Base-by-base conservation (phyloP, 2,797 vertebrate species). In the Eleutherodactylus coqui region DNA sequence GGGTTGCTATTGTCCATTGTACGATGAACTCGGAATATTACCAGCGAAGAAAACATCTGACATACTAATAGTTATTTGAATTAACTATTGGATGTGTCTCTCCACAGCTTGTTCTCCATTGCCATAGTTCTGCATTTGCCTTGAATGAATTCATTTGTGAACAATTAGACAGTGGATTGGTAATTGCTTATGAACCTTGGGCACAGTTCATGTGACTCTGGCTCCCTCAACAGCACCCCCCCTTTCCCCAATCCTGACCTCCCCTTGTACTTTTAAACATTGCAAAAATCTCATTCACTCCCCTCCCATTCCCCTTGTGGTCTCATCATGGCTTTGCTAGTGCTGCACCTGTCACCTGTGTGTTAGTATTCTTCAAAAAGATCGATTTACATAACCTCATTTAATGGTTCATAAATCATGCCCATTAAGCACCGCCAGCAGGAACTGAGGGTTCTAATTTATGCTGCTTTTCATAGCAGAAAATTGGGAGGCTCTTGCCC, bases 321-420 rank as follows among this genome's bases (percentile, higher is more conserved):
- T 94, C 93, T 93, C 93, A 92, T 94, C 93, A 92, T 93, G 86
- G 82, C 77, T 87, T 95, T 95, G 95, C 96, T 96, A 94, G 82
- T 85, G 92, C 96, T 99, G 98, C 98, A 99, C 98, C 98, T 99
- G 98, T 99, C 98, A 99, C 98, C 98, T 99, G 98, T 97, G 96
- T 96, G 95, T 97, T 97, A 96, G 96, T 96, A 97, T 96, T 97
- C 96, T 96, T 97, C 97, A 97, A 96, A 84, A 97, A 96, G 97
- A 98, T 98, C 97, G 96, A 99, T 99, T 99, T 99, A 99, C 98
- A 99, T 99, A 99, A 99, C 98, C 97, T 98, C 97, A 98, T 99
- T 99, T 99, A 99, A 97, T 97, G 97, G 98, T 99, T 99, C 97
- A 99, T 97, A 99, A 99, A 99, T 99, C 98, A 99, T 97, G 97